Evolutionary conservation across 2,113 vertebrate species (phyloP).

Genomic region (Microcebus griseorufus): DNA sequence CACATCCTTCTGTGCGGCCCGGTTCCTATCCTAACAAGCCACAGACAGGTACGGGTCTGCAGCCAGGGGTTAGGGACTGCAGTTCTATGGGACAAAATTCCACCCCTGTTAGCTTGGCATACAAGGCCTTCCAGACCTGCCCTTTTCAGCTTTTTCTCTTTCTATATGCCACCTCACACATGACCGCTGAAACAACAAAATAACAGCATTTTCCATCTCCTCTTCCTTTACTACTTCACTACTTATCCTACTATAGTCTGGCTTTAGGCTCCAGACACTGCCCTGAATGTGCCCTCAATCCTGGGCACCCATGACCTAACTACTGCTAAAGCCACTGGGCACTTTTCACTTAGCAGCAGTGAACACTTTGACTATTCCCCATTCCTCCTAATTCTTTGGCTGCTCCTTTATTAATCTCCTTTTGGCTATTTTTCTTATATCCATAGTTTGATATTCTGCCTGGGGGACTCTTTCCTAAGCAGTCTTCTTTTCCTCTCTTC

Average conservation of each 20-base stretch:
- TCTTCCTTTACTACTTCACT: neutral
- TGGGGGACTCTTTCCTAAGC: neutral
- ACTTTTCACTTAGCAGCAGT: neutral
- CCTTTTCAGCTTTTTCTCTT: neutral
- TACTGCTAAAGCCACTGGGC: neutral
- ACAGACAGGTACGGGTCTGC: no score
- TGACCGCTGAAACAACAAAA: neutral
- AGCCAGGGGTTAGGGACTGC: no score
- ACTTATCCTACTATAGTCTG: neutral
- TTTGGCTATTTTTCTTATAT: neutral
- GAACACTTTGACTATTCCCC: neutral
- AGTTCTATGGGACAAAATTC: neutral
- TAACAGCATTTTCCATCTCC: neutral
- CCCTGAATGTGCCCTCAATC: neutral
- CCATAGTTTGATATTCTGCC: neutral
- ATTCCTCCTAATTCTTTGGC: neutral
- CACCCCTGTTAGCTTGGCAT: neutral
- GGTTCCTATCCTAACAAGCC: no score
- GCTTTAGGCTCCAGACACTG: neutral
- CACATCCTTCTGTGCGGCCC: no score
- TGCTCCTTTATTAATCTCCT: neutral
- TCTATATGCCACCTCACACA: neutral
- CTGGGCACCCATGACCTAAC: neutral
- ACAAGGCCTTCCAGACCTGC: neutral
- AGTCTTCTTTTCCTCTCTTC: neutral